These are phyloP conservation scores for Drosophila greeni DNA, from an alignment of 2,888 invertebrate species.

Conservation along the genomic window DNA sequence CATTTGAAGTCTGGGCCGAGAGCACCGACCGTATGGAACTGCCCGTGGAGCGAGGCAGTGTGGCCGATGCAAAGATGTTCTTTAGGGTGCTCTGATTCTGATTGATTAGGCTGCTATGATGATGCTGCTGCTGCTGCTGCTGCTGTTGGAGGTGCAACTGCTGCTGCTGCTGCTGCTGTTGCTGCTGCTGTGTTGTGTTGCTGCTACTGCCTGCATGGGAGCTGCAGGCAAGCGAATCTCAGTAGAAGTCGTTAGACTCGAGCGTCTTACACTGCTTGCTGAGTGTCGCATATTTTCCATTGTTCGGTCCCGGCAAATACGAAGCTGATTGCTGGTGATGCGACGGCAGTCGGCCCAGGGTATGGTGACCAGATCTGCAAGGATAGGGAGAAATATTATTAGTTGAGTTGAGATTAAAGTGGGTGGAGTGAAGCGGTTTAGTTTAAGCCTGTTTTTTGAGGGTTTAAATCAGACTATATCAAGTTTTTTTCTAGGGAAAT, in stretches of 20 bases:
- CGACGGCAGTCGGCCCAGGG: constrained; percentile 83
- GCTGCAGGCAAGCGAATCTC: constrained; percentile 85
- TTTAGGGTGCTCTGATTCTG: constrained; percentile 68
- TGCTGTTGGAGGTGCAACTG: constrained; percentile 41
- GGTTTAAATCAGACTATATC: neutral
- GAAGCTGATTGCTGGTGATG: constrained; percentile 78
- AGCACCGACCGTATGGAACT: constrained; percentile 77
- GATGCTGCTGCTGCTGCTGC: constrained; percentile 51
- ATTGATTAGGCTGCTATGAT: constrained; percentile 50
- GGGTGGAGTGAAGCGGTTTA: neutral
- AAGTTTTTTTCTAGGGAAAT: neutral
- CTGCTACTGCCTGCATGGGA: constrained; percentile 79
- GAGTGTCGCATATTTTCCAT: constrained; percentile 94
- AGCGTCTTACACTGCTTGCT: constrained; percentile 97
- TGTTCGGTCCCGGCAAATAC: constrained; percentile 83
- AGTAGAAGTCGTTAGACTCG: constrained; percentile 96
- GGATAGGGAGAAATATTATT: neutral
- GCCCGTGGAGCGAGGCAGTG: constrained; percentile 77
- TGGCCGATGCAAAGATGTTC: constrained; percentile 77
- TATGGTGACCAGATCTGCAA: constrained; percentile 81
- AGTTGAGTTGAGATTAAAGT: neutral
- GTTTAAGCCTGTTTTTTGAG: neutral
- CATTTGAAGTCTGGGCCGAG: constrained; percentile 75
- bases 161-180: constrained; percentile 15
- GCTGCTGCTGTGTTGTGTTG: constrained; percentile 68